Evolutionary conservation across 1,140 invertebrate species (phyloP).

Genomic region (Pseudobourletiella spinata): DNA sequence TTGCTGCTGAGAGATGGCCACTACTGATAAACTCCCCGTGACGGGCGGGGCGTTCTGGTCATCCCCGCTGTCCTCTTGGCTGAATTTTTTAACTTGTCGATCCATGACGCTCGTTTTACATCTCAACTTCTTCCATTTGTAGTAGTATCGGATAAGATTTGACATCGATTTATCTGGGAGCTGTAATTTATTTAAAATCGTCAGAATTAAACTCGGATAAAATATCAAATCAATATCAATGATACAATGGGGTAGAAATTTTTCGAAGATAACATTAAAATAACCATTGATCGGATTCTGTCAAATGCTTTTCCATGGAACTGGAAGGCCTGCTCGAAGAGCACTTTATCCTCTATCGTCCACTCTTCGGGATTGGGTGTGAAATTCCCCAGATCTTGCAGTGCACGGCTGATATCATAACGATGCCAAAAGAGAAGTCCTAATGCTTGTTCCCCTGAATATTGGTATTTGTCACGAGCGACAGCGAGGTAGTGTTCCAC

Average conservation of each 20-base stretch:
- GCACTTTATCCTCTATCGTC: slow-evolving; percentile 94
- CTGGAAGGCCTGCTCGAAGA: slow-evolving; percentile 96
- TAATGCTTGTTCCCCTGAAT: slow-evolving; percentile 92
- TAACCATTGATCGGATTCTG: slow-evolving; percentile 90
- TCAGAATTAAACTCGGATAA: too few relatives aligned
- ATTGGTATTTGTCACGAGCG: slow-evolving; percentile 96
- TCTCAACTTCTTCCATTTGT: slow-evolving; percentile 95
- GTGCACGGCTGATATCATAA: slow-evolving; percentile 85
- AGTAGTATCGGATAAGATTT: slow-evolving; percentile 94
- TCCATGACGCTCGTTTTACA: slow-evolving; percentile 89
- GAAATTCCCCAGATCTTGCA: slow-evolving; percentile 89
- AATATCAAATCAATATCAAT: too few relatives aligned
- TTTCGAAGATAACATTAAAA: too few relatives aligned
- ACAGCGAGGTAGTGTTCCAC: slow-evolving; percentile 91
- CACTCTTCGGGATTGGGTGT: slow-evolving; percentile 97
- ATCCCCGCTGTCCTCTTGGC: slow-evolving; percentile 29
- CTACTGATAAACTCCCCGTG: background rate
- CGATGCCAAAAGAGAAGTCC: slow-evolving; percentile 98
- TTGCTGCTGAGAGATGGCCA: slow-evolving; percentile 9
- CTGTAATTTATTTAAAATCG: slow-evolving; percentile 45
- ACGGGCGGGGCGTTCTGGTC: slow-evolving; percentile 11
- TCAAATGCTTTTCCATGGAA: slow-evolving; percentile 98
- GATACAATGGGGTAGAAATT: too few relatives aligned
- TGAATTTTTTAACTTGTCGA: slow-evolving; percentile 62
- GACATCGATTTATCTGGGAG: slow-evolving; percentile 94